Evolutionary conservation across 1,140 invertebrate species (phyloP), one percentile per base, ranked within the genome.

Genomic region (Leptinotarsa undecemlineata): DNA sequence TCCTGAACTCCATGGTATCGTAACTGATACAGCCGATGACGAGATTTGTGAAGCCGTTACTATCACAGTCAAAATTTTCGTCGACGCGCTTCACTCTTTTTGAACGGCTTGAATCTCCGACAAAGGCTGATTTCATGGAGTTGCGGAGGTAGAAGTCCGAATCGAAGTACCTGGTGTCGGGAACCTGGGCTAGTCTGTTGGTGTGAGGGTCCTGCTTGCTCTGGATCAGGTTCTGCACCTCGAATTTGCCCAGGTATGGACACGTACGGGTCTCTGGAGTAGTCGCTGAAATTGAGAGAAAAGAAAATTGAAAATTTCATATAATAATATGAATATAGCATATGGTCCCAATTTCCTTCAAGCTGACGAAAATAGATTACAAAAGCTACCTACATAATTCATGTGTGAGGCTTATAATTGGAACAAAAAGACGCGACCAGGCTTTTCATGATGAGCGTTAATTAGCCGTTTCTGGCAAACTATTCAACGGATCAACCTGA

Each of bases 1-100:
- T 90, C 76, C 89, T 89, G 82, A 94, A 90, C 83, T 93, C 91
- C 86, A 94, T 90, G 42, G 89, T 90, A 83, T 94, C 92, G 76
- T 89, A 87, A 19, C 85, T 81, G n/a, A 88, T 90, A 81, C 92
- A 93, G 14, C 92, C 92, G 47, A 93, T 87, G 74, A 88, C 88
- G 17, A 91, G 87, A 78, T 88, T 90, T 66, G 89, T 88, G 80
- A 90, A 89, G 48, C 86, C 86, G 47, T 85, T 84, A 2, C 85
- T 81, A 80, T 84, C 84, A 78, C 79, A 87, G 78, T 87, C 86
- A 23, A 83, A 77, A 48, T 86, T 85, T 42, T 85, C 77, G 61
- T 87, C 85, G 15, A 81, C 76, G 26, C 82, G 62, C 76, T 83
- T 85, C 61, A 80, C 79, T 63, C 84, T 74, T 63, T 73, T 78